These are phyloP conservation scores for Zalophus californianus DNA, from an alignment of 2,797 vertebrate genomes.

Conservation along the genomic window DNA sequence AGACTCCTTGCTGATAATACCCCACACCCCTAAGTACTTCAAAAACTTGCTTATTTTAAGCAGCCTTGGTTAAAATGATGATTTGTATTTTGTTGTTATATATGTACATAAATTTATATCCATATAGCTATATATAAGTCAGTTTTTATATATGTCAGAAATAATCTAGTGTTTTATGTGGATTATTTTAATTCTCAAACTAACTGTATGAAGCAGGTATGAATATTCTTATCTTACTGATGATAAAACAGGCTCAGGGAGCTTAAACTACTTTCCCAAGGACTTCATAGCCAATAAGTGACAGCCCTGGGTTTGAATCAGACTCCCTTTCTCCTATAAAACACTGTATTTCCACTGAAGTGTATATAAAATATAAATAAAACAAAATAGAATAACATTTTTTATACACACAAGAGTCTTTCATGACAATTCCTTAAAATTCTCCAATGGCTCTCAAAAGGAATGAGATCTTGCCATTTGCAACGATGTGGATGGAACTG, in stretches of 20 bases:
- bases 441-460: not conserved
- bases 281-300: not conserved
- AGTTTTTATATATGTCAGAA: not conserved
- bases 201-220: not conserved
- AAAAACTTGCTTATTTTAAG: not conserved
- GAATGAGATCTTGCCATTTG: no score
- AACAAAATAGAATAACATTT: not conserved
- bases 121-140: not conserved
- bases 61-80: not conserved
- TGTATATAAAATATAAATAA: not conserved
- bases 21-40: not conserved
- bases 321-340: not conserved
- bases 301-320: not conserved
- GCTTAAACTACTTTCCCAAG: not conserved
- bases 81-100: not conserved
- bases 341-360: not conserved
- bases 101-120: not conserved
- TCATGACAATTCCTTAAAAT: not conserved
- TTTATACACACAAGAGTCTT: not conserved
- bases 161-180: not conserved
- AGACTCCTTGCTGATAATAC: not conserved
- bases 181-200: constrained; percentile 15
- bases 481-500: no score
- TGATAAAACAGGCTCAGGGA: not conserved
- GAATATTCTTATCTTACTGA: not conserved